Evolutionary conservation across 2,888 invertebrate genomes (phyloP), one percentile per base, ranked within the genome.

Genomic region (Notodonta dromedarius): DNA sequence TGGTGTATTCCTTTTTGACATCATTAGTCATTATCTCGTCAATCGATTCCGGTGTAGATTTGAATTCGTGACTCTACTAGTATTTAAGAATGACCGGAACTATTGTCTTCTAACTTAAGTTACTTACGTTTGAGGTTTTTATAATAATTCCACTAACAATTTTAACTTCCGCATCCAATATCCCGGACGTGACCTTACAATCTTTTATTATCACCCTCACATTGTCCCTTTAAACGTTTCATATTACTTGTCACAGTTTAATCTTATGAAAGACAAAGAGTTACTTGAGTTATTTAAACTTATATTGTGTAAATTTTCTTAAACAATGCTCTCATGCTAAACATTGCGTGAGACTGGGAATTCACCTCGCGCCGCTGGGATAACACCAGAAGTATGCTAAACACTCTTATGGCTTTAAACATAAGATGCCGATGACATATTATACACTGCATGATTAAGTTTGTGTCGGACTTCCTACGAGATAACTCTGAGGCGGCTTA

Each of bases 301-400:
- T 65, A 71, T 69, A 65, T 66, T 73, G 71, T 77, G 71, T 67
- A 69, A 75, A 76, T 70, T 70, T 59, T 71, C 73, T 76, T 68
- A 73, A 80, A 87, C 87, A 88, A 86, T 87, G 83, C 70, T 62
- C 79, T 76, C 83, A 85, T 84, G 83, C 78, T 80, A 83, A 86
- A 77, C 76, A 64, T 73, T 75, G 74, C 84, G 85, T 87, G 86
- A 61, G 87, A 86, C 82, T 87, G 86, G 79, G 87, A 87, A 85
- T 65, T 68, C 60, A 55, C 59, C 59, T 58, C 35, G 63, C 70
- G 60, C 66, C 61, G 55, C 48, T 66, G 60, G 69, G 63, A 57
- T 63, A 62, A 59, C 61, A 57, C 55, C 54, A 66, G 60, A 61
- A 56, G 44, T 56, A 52, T 58, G 40, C 32, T 35, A 24, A 40